A percentile compares a stretch with the other conserved stretches of the same genome.
Conservation (phyloP, 2,888 invertebrate species). For the Netelia fuscicornis region DNA sequence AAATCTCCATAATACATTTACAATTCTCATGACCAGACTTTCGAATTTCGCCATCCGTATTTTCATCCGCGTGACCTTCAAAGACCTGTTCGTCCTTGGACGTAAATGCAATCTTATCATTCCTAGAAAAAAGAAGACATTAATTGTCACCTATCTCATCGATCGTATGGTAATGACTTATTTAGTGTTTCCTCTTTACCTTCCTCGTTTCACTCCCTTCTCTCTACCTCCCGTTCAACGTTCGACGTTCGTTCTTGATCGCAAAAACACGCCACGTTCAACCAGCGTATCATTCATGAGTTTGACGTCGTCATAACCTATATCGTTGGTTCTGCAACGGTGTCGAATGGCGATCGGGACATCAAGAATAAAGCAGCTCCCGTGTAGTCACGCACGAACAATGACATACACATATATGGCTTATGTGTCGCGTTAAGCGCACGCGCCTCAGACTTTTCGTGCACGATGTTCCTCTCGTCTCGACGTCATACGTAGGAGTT, state of each 20-base stretch:
- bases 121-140: neutral
- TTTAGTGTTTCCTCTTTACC: neutral
- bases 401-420: neutral
- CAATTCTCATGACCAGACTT: too few species aligned
- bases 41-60: too few species aligned
- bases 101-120: neutral
- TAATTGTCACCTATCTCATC: conserved; percentile 2
- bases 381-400: neutral
- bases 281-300: conserved; percentile 63
- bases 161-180: conserved; percentile 31
- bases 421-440: conserved; percentile 11
- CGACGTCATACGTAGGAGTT: neutral
- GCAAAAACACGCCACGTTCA: conserved; percentile 47
- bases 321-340: conserved; percentile 10
- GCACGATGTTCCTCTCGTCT: conserved; percentile 2
- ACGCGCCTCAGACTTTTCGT: conserved; percentile 23
- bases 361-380: conserved; percentile 15
- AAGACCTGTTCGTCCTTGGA: too few species aligned
- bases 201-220: neutral
- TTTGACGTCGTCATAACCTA: conserved; percentile 22
- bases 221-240: conserved; percentile 1
- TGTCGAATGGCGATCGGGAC: conserved; percentile 41
- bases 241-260: conserved; percentile 39
- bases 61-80: too few species aligned
- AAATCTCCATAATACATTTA: too few species aligned